A percentile compares a stretch with the other conserved stretches of the same genome.
These are phyloP conservation scores for Arenicola marina DNA, from an alignment of 2,888 invertebrate genomes.

Conservation along the genomic window DNA sequence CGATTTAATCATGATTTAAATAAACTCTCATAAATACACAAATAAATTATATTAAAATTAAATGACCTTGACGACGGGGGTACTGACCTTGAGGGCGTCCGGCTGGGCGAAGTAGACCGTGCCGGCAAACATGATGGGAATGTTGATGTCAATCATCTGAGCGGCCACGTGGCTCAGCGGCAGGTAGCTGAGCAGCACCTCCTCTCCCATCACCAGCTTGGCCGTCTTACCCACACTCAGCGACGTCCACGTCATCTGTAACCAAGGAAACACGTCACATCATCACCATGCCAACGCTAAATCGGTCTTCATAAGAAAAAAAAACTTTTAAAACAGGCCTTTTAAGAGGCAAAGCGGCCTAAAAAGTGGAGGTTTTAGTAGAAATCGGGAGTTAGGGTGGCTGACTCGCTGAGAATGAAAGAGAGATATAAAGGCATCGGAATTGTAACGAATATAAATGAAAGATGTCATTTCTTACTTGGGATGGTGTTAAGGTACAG, in stretches of 20 bases:
- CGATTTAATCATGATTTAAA: no score
- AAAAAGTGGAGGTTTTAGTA: no score
- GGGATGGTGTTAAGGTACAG: neutral
- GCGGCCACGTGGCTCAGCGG: slow-evolving; percentile 91
- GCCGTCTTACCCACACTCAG: slow-evolving; percentile 19
- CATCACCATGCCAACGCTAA: neutral
- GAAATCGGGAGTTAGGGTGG: no score
- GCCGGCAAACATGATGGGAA: slow-evolving; percentile 69
- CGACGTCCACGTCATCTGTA: slow-evolving; percentile 65
- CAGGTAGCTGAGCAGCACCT: slow-evolving; percentile 77
- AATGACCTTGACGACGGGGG: no score
- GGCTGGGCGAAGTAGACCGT: slow-evolving; percentile 86
- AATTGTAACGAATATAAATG: no score
- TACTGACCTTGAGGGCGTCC: slow-evolving; percentile 79
- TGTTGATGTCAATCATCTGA: slow-evolving; percentile 81
- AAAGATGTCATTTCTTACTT: neutral
- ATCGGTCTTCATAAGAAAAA: no score
- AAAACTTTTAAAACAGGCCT: no score
- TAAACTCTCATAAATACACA: no score
- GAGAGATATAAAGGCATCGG: no score
- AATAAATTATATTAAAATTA: no score
- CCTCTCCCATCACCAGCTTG: slow-evolving; percentile 34
- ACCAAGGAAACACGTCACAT: neutral
- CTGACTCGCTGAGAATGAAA: no score
- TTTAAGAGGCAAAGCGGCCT: no score